These are phyloP conservation scores for Ctenochaetus hawaiiensis DNA, from an alignment of 2,797 vertebrate genomes.

Conservation along the genomic window DNA sequence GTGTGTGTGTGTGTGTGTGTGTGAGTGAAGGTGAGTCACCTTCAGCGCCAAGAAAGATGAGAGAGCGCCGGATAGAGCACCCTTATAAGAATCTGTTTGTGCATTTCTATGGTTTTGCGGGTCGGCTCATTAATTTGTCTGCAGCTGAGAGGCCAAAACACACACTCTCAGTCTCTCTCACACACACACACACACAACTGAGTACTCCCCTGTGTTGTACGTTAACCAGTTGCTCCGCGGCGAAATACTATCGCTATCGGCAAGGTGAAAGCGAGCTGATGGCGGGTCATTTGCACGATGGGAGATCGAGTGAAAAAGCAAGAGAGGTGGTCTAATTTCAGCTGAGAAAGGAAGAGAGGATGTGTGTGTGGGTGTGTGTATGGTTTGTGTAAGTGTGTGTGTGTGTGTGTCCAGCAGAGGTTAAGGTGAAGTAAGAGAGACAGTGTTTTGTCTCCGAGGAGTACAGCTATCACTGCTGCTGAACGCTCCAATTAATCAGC, in stretches of 20 bases:
- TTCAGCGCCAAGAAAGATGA: slow-evolving; percentile 51
- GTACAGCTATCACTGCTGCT: slow-evolving; percentile 74
- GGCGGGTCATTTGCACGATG: slow-evolving; percentile 67
- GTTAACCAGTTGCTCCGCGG: slow-evolving; percentile 49
- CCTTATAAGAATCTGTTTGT: slow-evolving; percentile 59
- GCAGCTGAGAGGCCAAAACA: slow-evolving; percentile 50
- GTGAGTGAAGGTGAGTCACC: slow-evolving; percentile 57
- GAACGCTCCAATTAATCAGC: slow-evolving; percentile 82
- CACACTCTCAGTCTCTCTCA: slow-evolving; percentile 9
- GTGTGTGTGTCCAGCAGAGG: slow-evolving; percentile 64
- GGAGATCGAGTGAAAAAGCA: slow-evolving; percentile 44
- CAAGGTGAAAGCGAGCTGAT: slow-evolving; percentile 75
- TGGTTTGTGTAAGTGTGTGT: slow-evolving; percentile 45
- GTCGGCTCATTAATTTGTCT: slow-evolving; percentile 59
- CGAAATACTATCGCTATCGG: slow-evolving; percentile 59
- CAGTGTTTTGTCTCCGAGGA: slow-evolving; percentile 78
- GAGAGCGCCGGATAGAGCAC: slow-evolving; percentile 24
- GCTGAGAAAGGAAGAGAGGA: slow-evolving; percentile 43
- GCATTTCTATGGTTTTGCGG: slow-evolving; percentile 36
- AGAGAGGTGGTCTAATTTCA: slow-evolving; percentile 73
- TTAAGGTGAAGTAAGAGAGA: slow-evolving; percentile 72
- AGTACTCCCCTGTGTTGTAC: slow-evolving; percentile 30
- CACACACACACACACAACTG: slow-evolving; percentile 7
- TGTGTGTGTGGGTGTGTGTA: slow-evolving; percentile 36
- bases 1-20: slow-evolving; percentile 23